Conservation (phyloP, 2,888 invertebrate genomes). For the Caenorhabditis japonica region DNA sequence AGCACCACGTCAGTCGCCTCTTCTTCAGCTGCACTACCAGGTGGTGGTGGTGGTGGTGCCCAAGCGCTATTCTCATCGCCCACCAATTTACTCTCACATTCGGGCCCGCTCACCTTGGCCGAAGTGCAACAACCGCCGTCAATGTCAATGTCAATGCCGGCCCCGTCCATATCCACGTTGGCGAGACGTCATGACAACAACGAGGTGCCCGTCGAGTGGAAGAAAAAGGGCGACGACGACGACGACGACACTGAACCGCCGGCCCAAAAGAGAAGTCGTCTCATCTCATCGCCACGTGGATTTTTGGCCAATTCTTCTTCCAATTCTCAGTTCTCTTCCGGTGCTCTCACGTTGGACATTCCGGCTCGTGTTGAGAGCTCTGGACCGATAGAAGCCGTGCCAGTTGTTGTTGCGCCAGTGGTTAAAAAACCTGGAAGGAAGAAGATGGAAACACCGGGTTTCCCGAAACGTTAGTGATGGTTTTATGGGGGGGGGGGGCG, state of each 20-base stretch:
- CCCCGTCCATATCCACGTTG: too few relatives aligned
- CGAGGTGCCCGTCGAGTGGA: not conserved
- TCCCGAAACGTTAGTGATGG: slow-evolving; percentile 6
- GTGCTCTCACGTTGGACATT: slow-evolving; percentile 23
- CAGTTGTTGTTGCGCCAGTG: not conserved
- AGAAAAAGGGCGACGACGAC: not conserved
- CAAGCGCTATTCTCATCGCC: not conserved
- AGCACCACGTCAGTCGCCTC: not conserved
- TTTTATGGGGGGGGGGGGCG: not conserved
- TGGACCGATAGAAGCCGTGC: slow-evolving; percentile 15
- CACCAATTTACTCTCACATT: not conserved
- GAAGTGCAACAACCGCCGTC: slow-evolving; percentile 10
- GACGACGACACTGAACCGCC: not conserved
- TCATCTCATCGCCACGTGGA: not conserved
- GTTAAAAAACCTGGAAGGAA: not conserved
- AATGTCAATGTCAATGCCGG: not conserved
- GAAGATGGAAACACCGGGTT: slow-evolving; percentile 5
- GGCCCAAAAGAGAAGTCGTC: not conserved
- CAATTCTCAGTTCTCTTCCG: slow-evolving; percentile 17
- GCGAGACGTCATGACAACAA: slow-evolving; percentile 5
- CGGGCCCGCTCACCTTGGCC: slow-evolving; percentile 4
- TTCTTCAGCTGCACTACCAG: not conserved
- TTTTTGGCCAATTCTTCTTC: too few relatives aligned
- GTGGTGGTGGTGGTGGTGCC: not conserved
- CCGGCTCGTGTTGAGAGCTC: slow-evolving; percentile 3